These are phyloP conservation scores for Ranitomeya variabilis DNA, from an alignment of 2,113 vertebrate genomes.

Conservation along the genomic window DNA sequence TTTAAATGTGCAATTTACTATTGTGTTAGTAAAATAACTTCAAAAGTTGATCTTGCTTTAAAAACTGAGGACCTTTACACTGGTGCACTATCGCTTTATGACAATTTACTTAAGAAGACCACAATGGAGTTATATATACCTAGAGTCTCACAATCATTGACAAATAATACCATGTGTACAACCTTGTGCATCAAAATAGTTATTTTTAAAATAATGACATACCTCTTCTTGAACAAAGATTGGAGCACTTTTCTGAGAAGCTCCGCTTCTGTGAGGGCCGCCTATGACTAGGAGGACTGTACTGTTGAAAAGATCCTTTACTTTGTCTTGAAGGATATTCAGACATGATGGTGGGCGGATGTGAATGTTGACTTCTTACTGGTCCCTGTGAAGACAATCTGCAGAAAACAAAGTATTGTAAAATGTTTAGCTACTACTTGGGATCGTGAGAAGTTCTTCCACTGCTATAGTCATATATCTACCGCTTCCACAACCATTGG, in stretches of 20 bases:
- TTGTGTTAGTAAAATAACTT: too few relatives aligned
- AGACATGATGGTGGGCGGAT: slow-evolving; percentile 43
- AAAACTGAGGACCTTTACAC: too few relatives aligned
- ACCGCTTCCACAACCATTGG: not conserved
- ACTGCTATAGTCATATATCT: not conserved
- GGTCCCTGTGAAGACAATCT: slow-evolving; percentile 47
- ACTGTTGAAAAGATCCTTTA: slow-evolving; percentile 46
- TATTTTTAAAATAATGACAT: slow-evolving; percentile 50
- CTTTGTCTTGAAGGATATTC: slow-evolving; percentile 51
- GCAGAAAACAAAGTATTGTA: not conserved
- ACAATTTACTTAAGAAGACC: too few relatives aligned
- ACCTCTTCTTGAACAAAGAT: slow-evolving; percentile 73
- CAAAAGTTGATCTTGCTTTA: too few relatives aligned
- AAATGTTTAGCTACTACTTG: not conserved
- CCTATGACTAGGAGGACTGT: slow-evolving; percentile 40
- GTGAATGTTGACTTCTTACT: slow-evolving; percentile 40
- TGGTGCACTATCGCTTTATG: too few relatives aligned
- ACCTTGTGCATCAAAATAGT: not conserved
- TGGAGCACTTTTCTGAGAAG: slow-evolving; percentile 70
- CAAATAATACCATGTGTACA: not conserved
- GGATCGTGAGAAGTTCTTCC: not conserved
- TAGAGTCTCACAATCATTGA: not conserved
- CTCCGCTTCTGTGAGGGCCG: slow-evolving; percentile 62
- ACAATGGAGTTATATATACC: too few relatives aligned
- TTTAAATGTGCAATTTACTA: too few relatives aligned